Evolutionary conservation across 2,888 invertebrate genomes (phyloP).

Genomic region (Matsumyia berberina): DNA sequence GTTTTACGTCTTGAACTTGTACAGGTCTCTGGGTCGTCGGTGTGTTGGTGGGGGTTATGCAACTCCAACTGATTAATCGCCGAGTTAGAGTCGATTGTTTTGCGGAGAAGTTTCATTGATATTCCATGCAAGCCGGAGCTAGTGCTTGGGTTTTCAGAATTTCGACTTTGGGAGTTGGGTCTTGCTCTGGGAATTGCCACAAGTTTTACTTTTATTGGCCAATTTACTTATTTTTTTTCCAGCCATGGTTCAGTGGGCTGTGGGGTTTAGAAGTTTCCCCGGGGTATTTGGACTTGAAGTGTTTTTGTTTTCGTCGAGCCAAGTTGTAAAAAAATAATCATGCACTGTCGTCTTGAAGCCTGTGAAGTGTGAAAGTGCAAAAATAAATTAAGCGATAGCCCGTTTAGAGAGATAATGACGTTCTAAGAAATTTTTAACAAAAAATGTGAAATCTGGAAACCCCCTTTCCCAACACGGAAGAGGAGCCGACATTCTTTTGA

Average conservation of each 20-base stretch:
- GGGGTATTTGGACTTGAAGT: neutral
- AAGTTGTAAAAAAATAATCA: neutral
- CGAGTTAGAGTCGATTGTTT: conserved; percentile 22
- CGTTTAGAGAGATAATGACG: conserved; percentile 2
- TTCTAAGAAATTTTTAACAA: neutral
- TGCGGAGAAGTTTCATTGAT: conserved; percentile 30
- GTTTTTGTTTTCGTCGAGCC: neutral
- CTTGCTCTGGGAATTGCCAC: conserved; percentile 47
- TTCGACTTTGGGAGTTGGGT: neutral
- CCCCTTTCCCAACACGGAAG: neutral
- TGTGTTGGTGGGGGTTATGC: conserved; percentile 13
- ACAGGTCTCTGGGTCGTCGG: neutral
- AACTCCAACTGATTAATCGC: conserved; percentile 32
- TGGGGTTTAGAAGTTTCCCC: conserved; percentile 30
- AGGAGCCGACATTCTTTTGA: neutral
- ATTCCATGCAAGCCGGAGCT: conserved; percentile 61
- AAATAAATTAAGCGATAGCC: neutral
- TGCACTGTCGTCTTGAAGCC: neutral
- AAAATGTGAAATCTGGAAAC: neutral
- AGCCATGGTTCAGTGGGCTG: conserved; percentile 26
- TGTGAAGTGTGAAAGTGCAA: conserved; percentile 6
- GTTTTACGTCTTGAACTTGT: conserved; percentile 31
- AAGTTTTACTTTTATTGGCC: conserved; percentile 4
- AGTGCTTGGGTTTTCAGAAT: conserved; percentile 40
- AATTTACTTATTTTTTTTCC: neutral